Evolutionary conservation across 1,140 invertebrate species (phyloP).

Genomic region (Gonatopus flavifemur): DNA sequence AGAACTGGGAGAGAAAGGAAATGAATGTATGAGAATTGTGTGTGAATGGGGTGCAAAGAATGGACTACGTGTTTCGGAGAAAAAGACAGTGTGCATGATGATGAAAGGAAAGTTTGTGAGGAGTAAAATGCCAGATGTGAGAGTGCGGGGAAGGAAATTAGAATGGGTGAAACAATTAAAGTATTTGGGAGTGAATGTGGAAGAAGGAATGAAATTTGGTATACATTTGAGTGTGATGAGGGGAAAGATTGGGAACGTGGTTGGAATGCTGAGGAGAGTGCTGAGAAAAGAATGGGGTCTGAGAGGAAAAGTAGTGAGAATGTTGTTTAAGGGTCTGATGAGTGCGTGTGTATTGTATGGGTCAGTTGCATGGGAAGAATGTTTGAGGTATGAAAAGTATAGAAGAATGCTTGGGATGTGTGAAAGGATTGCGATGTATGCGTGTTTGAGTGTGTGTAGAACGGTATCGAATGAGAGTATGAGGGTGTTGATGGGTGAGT

Average conservation of each 20-base stretch:
- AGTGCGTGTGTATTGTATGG: slow-evolving; percentile 25
- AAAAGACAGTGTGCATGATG: background rate
- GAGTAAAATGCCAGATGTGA: slow-evolving; percentile 2
- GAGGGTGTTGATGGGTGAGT: slow-evolving; percentile 22
- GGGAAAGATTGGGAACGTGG: background rate
- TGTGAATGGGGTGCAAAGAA: background rate
- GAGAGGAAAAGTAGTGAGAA: slow-evolving; percentile 7
- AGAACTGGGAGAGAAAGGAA: slow-evolving; percentile 9
- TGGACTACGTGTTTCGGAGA: slow-evolving; percentile 3
- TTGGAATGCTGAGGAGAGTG: slow-evolving; percentile 18
- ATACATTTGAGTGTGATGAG: slow-evolving; percentile 2
- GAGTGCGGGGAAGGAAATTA: slow-evolving; percentile 1
- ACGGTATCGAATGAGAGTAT: slow-evolving; percentile 33
- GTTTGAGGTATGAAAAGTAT: slow-evolving; percentile 2
- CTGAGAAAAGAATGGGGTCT: slow-evolving; percentile 25
- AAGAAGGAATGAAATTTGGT: slow-evolving; percentile 11
- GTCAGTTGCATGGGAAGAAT: slow-evolving; percentile 20
- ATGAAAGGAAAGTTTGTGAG: background rate
- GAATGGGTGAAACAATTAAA: slow-evolving; percentile 2
- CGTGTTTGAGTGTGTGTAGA: slow-evolving; percentile 28
- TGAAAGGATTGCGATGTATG: slow-evolving; percentile 25
- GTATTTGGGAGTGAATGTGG: slow-evolving; percentile 15
- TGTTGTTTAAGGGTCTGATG: slow-evolving; percentile 22
- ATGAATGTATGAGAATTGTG: slow-evolving; percentile 7
- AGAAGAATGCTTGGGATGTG: background rate